Evolutionary conservation across 2,888 invertebrate genomes (phyloP), one percentile per base, ranked within the genome.

Genomic region (Hirudinaria manillensis): DNA sequence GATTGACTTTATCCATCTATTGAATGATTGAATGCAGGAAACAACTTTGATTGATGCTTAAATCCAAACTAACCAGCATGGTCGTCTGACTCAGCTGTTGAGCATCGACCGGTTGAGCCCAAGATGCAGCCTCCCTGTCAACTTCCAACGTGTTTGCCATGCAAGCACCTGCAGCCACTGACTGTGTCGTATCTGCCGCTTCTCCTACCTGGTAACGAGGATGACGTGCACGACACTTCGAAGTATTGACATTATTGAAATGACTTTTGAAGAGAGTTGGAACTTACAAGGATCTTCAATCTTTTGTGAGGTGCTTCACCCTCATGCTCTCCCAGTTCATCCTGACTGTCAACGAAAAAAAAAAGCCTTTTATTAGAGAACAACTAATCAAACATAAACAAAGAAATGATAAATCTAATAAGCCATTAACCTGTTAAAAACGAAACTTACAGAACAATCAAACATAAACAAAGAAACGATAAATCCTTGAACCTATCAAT

Each of bases 151-250:
- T 51, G 38, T 38, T 21, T 27, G 45, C 3, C 24, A 36, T 13
- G 21, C 61, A 27, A 29, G 29, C 55, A 24, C 73, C 32, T 21
- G 61, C 76, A n/a, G 66, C 38, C 65, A 61, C 27, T n/a, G 75
- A 75, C 51, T 77, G 70, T 10, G 77, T 75, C 21, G 77, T 77
- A 70, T 77, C 77, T 6, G 77, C 74, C 34, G 61, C 72, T 65
- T 77, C 77, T 24, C 74, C 74, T 29, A 75, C 71, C 77, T 76
- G 70, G 0, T 7, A 34, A 10, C 45, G 16, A 6, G 19, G 45
- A 76, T 24, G 27, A 13, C 10, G 16, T 24, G 2, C 38, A 19
- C 16, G 27, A 27, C 36, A 56, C 32, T 32, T 7, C 34, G 4
- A 4, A 38, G n/a, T 19, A 36, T 45, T 13, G 29, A 24, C 19